Conservation (phyloP, 2,113 vertebrate genomes). For the Pluvianellus socialis region DNA sequence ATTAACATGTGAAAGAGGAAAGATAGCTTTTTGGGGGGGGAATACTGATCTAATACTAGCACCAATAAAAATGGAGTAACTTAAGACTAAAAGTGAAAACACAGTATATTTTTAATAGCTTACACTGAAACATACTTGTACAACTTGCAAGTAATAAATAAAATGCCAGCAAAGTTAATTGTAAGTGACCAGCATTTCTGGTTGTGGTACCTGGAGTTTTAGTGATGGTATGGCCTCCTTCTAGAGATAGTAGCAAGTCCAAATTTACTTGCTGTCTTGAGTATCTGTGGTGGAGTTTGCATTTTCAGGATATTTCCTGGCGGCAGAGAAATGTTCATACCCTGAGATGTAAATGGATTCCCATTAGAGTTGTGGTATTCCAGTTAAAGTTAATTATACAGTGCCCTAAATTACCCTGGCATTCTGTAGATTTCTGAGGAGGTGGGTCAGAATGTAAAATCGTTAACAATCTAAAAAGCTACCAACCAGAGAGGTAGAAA, state of each 20-base stretch:
- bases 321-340: not conserved
- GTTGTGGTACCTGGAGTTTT: not conserved
- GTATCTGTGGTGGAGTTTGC: not conserved
- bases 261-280: not conserved
- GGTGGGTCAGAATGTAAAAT: not conserved
- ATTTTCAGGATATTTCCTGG: not conserved
- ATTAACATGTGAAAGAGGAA: not conserved
- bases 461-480: not conserved
- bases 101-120: not conserved
- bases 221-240: not conserved
- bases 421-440: not conserved
- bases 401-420: not conserved
- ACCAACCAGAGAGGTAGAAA: not conserved
- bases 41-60: not conserved
- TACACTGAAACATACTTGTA: not conserved
- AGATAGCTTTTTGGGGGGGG: not conserved
- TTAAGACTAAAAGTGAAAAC: not conserved
- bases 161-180: not conserved
- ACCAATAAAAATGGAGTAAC: not conserved
- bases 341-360: not conserved
- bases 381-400: slow-evolving; percentile 28
- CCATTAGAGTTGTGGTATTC: not conserved
- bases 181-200: not conserved
- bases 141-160: not conserved
- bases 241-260: not conserved